These are phyloP conservation scores for Drosophila guanche DNA, from an alignment of 1,140 invertebrate genomes.

Conservation along the genomic window DNA sequence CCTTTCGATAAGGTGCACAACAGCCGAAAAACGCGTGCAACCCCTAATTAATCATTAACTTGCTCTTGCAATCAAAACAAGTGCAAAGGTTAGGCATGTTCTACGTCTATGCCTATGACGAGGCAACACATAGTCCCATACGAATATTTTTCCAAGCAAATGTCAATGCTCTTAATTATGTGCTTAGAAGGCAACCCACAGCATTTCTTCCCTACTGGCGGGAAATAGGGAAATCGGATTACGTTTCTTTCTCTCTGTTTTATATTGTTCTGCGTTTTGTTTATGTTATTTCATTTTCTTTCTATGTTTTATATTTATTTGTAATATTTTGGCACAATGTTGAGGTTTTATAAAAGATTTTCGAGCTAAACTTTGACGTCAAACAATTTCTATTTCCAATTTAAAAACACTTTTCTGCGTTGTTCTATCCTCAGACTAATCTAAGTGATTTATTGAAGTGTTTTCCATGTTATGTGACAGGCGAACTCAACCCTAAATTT, in stretches of 20 bases:
- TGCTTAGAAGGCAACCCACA: too few species aligned
- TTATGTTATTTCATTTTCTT: background rate
- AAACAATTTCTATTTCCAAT: conserved; percentile 10
- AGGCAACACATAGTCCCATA: conserved; percentile 1
- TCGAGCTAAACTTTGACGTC: conserved; percentile 29
- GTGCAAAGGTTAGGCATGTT: conserved; percentile 1
- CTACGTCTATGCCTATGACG: background rate
- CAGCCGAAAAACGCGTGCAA: conserved; percentile 35
- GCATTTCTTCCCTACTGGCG: too few species aligned
- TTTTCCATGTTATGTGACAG: conserved; percentile 7
- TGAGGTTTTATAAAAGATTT: conserved; percentile 7
- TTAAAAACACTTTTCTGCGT: conserved; percentile 10
- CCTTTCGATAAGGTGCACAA: conserved; percentile 1
- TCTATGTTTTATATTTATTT: conserved; percentile 6
- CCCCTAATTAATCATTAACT: conserved; percentile 38
- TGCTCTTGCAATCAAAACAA: conserved; percentile 4
- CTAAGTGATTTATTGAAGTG: conserved; percentile 22
- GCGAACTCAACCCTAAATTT: background rate
- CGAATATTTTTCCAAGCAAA: too few species aligned
- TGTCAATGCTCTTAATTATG: too few species aligned
- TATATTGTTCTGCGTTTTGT: background rate
- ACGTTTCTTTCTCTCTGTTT: too few species aligned
- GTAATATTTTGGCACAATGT: too few species aligned
- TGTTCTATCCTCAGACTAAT: conserved; percentile 13
- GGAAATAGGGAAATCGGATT: too few species aligned